Evolutionary conservation across 2,113 vertebrate species (phyloP).

Genomic region (Rhineura floridana): DNA sequence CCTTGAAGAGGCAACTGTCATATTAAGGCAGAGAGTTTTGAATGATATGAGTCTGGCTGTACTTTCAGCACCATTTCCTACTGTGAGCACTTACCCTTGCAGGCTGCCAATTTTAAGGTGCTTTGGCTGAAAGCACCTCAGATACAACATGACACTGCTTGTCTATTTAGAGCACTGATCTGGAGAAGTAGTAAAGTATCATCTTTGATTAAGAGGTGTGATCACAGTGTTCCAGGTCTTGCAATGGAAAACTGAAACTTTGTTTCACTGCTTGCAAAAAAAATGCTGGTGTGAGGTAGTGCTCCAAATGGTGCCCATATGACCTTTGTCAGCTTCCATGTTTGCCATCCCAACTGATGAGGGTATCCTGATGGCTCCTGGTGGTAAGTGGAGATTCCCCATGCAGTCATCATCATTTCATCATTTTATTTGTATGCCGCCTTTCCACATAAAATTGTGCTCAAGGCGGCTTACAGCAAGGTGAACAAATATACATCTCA

Average conservation of each 20-base stretch:
- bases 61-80: neutral
- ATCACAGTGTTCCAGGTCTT: neutral
- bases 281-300: neutral
- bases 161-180: neutral
- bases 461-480: no score
- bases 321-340: no score
- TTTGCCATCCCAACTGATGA: no score
- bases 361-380: neutral
- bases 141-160: neutral
- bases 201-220: neutral
- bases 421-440: no score
- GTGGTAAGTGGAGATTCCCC: neutral
- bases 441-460: no score
- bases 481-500: no score
- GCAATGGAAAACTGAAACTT: neutral
- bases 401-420: no score
- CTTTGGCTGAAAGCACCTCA: conserved; percentile 15
- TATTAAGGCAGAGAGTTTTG: fast-evolving
- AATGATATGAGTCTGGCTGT: conserved; percentile 26
- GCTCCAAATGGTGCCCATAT: neutral
- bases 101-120: neutral
- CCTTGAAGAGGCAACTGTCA: neutral
- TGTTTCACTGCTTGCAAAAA: neutral
- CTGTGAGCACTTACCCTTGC: neutral
- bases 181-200: neutral